Percentiles rank a stretch among this genome's conserved stretches.
Conservation (phyloP, 64 coral and sea anemone genomes). For the Catalaphyllia jardinei region DNA sequence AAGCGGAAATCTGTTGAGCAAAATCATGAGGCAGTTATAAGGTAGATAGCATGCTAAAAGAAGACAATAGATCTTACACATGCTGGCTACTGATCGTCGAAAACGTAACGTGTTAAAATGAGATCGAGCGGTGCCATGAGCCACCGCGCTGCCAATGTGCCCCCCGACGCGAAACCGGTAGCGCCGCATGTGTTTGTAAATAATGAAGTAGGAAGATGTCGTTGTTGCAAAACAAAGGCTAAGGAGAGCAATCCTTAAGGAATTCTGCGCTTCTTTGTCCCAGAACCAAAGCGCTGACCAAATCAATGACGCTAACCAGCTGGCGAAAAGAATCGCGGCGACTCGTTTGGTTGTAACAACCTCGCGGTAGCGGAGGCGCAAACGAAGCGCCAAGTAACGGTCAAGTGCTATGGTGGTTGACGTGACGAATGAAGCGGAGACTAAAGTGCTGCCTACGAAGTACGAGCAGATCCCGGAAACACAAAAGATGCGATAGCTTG, state of each 20-base stretch:
- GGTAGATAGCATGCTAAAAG: not conserved
- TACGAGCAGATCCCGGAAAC: not conserved
- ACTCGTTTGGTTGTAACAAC: not conserved
- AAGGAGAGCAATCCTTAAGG: not conserved
- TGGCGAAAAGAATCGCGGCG: not conserved
- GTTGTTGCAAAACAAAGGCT: not conserved
- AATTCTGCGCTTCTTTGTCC: not conserved
- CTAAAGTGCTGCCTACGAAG: not conserved
- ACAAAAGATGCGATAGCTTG: not conserved
- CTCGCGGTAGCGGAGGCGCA: constrained; percentile 10
- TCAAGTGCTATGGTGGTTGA: not conserved
- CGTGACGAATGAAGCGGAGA: not conserved
- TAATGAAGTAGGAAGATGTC: not conserved
- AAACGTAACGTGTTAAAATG: not conserved
- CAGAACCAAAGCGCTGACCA: not conserved
- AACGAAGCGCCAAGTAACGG: not conserved
- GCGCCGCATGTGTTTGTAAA: not conserved
- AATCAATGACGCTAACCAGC: not conserved
- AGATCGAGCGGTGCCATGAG: not conserved
- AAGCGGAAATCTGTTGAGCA: not conserved
- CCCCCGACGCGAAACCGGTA: not conserved
- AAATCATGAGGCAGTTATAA: not conserved
- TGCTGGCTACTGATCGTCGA: not conserved
- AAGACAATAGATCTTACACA: not conserved
- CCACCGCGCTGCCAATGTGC: not conserved